These are phyloP conservation scores for Eilema depressum DNA, from an alignment of 2,888 invertebrate genomes.

Conservation along the genomic window DNA sequence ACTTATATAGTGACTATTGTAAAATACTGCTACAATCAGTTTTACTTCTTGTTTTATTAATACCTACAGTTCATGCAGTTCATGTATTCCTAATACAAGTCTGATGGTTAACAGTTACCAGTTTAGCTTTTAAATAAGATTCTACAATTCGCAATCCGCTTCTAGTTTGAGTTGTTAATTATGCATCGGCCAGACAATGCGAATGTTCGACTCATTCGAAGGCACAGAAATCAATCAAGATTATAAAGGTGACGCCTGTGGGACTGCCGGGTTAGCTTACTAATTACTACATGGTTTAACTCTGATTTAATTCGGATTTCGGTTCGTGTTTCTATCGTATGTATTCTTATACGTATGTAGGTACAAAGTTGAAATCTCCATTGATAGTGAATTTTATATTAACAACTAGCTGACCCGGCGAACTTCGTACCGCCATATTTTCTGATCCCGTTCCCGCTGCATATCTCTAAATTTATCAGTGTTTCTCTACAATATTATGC, in stretches of 20 bases:
- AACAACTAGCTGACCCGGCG: no score
- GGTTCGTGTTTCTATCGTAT: no score
- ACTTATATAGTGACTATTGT: background rate
- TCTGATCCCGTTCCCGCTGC: no score
- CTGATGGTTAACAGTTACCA: background rate
- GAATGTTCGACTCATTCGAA: background rate
- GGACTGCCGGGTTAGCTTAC: background rate
- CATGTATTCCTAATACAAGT: background rate
- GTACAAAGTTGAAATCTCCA: no score
- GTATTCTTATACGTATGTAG: no score
- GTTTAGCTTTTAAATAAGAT: background rate
- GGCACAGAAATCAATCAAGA: background rate
- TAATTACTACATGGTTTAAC: background rate
- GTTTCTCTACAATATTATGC: no score
- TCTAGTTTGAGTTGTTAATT: conserved; percentile 10
- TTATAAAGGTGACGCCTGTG: background rate
- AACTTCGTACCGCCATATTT: no score
- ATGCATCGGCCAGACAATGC: background rate
- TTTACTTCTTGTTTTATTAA: no score
- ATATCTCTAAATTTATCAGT: no score
- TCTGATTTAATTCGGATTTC: background rate
- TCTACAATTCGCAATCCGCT: background rate
- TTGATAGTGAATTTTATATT: no score
- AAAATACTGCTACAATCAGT: no score
- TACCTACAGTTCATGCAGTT: background rate